Evolutionary conservation across 2,113 vertebrate genomes (phyloP), one percentile per base, ranked within the genome.

Genomic region (Melanocharis versteri): DNA sequence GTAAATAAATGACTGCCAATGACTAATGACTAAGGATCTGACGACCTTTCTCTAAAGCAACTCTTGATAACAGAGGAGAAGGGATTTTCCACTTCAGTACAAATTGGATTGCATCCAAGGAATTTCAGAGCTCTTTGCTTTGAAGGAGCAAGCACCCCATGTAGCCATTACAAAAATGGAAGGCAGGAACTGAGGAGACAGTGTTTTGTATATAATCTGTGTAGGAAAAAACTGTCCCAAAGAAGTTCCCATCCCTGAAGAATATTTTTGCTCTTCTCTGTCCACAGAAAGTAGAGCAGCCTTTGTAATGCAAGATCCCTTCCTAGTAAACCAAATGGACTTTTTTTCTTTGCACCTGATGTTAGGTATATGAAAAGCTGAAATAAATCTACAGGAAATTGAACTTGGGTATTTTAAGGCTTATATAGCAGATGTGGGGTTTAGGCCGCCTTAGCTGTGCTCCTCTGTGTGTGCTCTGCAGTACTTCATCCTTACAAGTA

Each of bases 61-160:
- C 19, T 88, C 65, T 83, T 87, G 72, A 77, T 92, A 94, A 51
- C 31, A 80, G 53, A 76, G 64, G 65, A 90, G 70, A 85, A 93
- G 87, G 58, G 50, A 53, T 94, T 96, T 96, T 96, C 78, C 42
- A 83, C 73, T 89, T 89, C 48, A 82, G 35, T 89, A 87, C 68
- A 79, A 76, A 71, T 5, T 93, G 83, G 77, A 71, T 89, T 69
- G 30, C 39, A 61, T 95, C 83, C 91, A 94, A 77, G 35, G 71
- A 87, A 90, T 90, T 93, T 89, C 65, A 84, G 31, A 58, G 70
- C 45, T 79, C 58, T 83, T 42, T 70, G 37, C 54, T 83, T 73
- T 91, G 80, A 92, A 94, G 83, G 50, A 87, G 23, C 13, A 39
- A 33, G 48, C 53, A 60, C 37, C 48, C 20, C 48, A 44, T 89